phyloP scores from a whole-genome alignment of 1,140 invertebrate species.

The Pantala flavescens region DNA sequence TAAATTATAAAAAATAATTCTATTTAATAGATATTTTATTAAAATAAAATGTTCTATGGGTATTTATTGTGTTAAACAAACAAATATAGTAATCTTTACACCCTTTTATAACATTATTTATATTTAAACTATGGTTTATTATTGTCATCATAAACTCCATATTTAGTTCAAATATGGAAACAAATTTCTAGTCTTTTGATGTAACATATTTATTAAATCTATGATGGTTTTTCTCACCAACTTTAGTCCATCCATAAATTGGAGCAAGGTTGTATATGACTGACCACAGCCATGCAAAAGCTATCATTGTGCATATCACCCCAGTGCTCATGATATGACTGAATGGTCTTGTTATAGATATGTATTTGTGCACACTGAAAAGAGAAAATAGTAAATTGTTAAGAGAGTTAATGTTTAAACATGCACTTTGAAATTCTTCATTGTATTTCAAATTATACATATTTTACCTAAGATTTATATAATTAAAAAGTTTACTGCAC shows the following conservation, averaged over 20 bases:
- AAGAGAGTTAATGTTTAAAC: conserved; percentile 15
- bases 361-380: conserved; percentile 29
- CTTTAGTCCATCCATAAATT: conserved; percentile 32
- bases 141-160: too few species aligned
- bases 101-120: too few species aligned
- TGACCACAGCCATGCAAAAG: conserved; percentile 36
- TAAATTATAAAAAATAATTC: conserved; percentile 1
- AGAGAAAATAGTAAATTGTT: conserved; percentile 11
- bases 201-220: too few species aligned
- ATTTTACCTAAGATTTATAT: too few species aligned
- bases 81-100: too few species aligned
- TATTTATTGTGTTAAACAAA: too few species aligned
- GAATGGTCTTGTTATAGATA: conserved; percentile 37
- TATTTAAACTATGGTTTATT: too few species aligned
- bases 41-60: neutral
- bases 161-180: too few species aligned
- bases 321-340: conserved; percentile 31
- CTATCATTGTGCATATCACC: conserved; percentile 36
- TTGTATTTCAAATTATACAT: too few species aligned
- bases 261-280: conserved; percentile 32
- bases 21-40: neutral
- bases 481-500: too few species aligned
- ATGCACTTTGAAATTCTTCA: conserved; percentile 16
- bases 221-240: conserved; percentile 23
- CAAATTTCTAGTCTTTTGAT: too few species aligned